Percentiles rank a stretch among this genome's conserved stretches.
Evolutionary conservation across 2,888 invertebrate genomes (phyloP).

Genomic region (Cyaniris semiargus): DNA sequence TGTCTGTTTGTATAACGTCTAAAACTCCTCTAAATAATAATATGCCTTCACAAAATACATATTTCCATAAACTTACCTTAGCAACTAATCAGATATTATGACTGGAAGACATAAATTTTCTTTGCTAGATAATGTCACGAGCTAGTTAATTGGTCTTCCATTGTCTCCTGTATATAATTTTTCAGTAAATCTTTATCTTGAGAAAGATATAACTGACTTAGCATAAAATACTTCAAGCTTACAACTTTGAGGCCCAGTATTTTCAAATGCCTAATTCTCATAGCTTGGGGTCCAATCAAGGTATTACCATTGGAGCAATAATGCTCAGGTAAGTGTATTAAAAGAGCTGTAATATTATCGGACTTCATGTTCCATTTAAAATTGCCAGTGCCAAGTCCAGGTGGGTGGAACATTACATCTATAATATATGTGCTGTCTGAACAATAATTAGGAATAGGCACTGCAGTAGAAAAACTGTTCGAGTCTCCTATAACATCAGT

Average conservation of each 20-base stretch:
- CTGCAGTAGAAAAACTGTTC: conserved; percentile 71
- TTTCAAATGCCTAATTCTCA: conserved; percentile 82
- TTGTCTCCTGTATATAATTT: conserved; percentile 73
- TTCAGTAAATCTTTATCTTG: conserved; percentile 70
- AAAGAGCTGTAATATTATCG: conserved; percentile 74
- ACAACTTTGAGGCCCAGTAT: conserved; percentile 83
- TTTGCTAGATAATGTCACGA: conserved; percentile 34
- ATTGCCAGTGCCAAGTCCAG: conserved; percentile 58
- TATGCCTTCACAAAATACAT: not conserved
- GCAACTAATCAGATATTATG: not conserved
- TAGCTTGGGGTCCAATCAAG: conserved; percentile 82
- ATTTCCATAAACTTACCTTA: conserved; percentile 1
- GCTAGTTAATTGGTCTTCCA: conserved; percentile 56
- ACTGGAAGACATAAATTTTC: not conserved
- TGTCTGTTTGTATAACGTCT: not conserved
- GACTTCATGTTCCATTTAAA: conserved; percentile 70
- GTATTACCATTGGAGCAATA: conserved; percentile 79
- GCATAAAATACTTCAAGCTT: conserved; percentile 75
- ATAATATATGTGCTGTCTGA: conserved; percentile 80
- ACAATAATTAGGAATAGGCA: conserved; percentile 78
- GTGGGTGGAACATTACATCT: conserved; percentile 81
- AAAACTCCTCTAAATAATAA: not conserved
- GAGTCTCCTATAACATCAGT: conserved; percentile 65
- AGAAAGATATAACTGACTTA: conserved; percentile 71
- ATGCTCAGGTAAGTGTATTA: conserved; percentile 84